phyloP scores from a whole-genome alignment of 1,140 invertebrate genomes.

The Mercenaria mercenaria region DNA sequence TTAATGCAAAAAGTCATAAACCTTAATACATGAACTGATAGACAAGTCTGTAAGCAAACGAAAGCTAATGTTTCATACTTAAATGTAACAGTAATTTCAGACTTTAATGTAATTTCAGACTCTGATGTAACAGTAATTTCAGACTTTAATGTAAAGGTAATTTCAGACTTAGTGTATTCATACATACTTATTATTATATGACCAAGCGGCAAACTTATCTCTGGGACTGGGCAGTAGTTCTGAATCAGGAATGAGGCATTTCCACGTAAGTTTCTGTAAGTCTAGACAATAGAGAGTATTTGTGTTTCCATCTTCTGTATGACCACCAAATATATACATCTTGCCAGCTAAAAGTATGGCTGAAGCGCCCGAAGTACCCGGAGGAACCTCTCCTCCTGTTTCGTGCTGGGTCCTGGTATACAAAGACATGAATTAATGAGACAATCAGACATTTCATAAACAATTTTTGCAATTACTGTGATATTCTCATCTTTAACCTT shows the following conservation, averaged over 20 bases:
- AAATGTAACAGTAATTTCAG: too few species aligned
- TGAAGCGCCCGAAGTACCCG: constrained; percentile 84
- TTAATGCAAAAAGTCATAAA: too few species aligned
- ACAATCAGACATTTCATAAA: neutral
- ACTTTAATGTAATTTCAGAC: too few species aligned
- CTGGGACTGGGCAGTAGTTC: constrained; percentile 81
- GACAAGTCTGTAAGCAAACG: too few species aligned
- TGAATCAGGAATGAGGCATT: constrained; percentile 58
- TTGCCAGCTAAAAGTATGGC: constrained; percentile 81
- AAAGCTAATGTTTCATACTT: too few species aligned
- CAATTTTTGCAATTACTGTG: neutral
- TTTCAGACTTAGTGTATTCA: too few species aligned
- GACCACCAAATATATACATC: constrained; percentile 86
- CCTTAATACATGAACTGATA: too few species aligned
- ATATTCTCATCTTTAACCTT: neutral
- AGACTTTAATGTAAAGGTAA: too few species aligned
- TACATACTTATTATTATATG: constrained; percentile 83
- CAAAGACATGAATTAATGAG: neutral
- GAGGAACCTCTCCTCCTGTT: constrained; percentile 75
- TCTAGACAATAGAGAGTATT: constrained; percentile 82
- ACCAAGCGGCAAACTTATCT: constrained; percentile 86
- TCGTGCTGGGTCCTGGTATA: constrained; percentile 70
- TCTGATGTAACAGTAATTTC: too few species aligned
- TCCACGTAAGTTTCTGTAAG: constrained; percentile 83
- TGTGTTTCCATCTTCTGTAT: constrained; percentile 80